Evolutionary conservation across 2,888 invertebrate genomes (phyloP).

Genomic region (Idaea straminata): DNA sequence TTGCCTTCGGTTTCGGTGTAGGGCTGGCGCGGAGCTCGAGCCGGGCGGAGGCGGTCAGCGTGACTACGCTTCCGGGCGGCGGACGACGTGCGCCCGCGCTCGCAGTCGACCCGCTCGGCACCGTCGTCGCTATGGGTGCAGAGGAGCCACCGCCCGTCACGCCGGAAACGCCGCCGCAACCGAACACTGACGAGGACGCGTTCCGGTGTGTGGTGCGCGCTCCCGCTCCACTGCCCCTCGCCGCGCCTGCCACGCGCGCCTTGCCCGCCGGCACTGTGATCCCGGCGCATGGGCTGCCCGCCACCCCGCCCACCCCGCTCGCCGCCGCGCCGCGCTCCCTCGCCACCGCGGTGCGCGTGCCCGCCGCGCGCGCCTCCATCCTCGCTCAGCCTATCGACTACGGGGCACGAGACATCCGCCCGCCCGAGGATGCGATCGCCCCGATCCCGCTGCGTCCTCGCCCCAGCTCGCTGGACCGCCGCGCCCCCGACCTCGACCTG

Average conservation of each 20-base stretch:
- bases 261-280: slow-evolving; percentile 63
- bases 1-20: slow-evolving; percentile 92
- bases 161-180: slow-evolving; percentile 66
- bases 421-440: slow-evolving; percentile 30
- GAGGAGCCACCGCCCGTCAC: slow-evolving; percentile 55
- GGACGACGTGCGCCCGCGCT: slow-evolving; percentile 53
- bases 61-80: slow-evolving; percentile 67
- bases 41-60: slow-evolving; percentile 42
- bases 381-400: slow-evolving; percentile 22
- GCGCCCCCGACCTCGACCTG: not conserved
- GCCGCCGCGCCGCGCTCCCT: slow-evolving; percentile 23
- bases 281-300: slow-evolving; percentile 49
- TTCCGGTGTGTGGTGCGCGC: slow-evolving; percentile 84
- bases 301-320: slow-evolving; percentile 35
- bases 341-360: slow-evolving; percentile 34
- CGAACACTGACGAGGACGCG: slow-evolving; percentile 83
- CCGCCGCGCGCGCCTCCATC: slow-evolving; percentile 30
- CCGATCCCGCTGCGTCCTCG: slow-evolving; percentile 16
- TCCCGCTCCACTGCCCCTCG: slow-evolving; percentile 59
- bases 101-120: slow-evolving; percentile 73
- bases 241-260: slow-evolving; percentile 49
- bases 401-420: slow-evolving; percentile 31
- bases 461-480: not conserved
- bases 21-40: slow-evolving; percentile 72
- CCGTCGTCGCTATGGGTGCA: slow-evolving; percentile 40